A percentile compares a stretch with the other conserved stretches of the same genome.
These are phyloP conservation scores for Hozukius guyotensis DNA, from an alignment of 2,797 vertebrate genomes.

Conservation along the genomic window DNA sequence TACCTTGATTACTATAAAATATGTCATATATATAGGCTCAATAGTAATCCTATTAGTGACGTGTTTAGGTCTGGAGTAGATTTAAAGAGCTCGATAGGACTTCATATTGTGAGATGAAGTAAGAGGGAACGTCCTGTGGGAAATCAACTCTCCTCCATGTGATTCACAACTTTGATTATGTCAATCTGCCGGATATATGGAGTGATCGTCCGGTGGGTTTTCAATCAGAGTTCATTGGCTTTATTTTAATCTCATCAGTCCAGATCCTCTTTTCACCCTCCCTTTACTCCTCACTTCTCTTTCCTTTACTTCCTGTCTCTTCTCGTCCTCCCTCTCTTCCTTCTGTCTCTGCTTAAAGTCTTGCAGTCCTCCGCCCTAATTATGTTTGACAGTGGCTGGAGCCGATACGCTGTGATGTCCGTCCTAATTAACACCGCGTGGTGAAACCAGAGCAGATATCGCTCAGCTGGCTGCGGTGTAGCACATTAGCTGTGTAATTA, in stretches of 20 bases:
- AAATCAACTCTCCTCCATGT: slow-evolving; percentile 36
- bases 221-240: slow-evolving; percentile 6
- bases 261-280: neutral
- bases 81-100: slow-evolving; percentile 26
- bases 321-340: neutral
- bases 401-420: slow-evolving; percentile 42
- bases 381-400: slow-evolving; percentile 51
- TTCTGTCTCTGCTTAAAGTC: slow-evolving; percentile 12
- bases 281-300: neutral
- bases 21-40: neutral
- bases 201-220: slow-evolving; percentile 1
- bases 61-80: slow-evolving; percentile 8
- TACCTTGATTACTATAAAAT: neutral
- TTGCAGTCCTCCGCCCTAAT: slow-evolving; percentile 26
- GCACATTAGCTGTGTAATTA: slow-evolving; percentile 49
- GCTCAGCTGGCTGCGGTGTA: slow-evolving; percentile 34
- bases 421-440: slow-evolving; percentile 33
- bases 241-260: slow-evolving; percentile 24
- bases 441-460: slow-evolving; percentile 55
- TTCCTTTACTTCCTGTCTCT: neutral
- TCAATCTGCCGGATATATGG: neutral
- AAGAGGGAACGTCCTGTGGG: slow-evolving; percentile 27
- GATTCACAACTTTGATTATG: slow-evolving; percentile 47
- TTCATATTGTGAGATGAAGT: slow-evolving; percentile 11
- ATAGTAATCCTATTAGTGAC: slow-evolving; percentile 18